Base-by-base conservation (phyloP, 2,888 invertebrate genomes). In the Holacanthella duospinosa region DNA sequence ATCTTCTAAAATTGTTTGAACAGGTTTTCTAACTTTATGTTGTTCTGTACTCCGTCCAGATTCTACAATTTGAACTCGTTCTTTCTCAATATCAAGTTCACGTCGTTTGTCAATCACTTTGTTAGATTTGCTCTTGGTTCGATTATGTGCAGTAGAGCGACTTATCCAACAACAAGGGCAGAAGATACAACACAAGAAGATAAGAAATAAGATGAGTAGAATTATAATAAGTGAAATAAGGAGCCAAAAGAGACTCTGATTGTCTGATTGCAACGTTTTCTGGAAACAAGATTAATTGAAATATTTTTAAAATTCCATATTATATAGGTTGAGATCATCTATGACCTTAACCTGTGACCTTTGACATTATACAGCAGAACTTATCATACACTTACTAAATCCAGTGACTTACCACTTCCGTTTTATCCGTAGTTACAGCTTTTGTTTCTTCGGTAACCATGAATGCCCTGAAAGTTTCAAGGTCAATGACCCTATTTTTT, bases 151-250 rank as follows among this genome's bases (percentile, higher is more conserved):
- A 43, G 12, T 21, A 21, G 43, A 27, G 28, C 63, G 58, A 60
- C 61, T 62, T 48, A 67, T 64, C 64, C 87, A 86, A 72, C 72
- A 72, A 59, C 69, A 71, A 9, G 87, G 86, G 75, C 89, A 90
- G 68, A 89, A 85, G 75, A 90, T 90, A 77, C 91, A 92, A 65
- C 88, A 81, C 67, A 91, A 83, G 58, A 90, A 79, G 60, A 85
- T 81, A 64, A 88, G 77, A 68, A 88, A 81, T 16, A 86, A 83
- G 29, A 89, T 74, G 0, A 89, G 82, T 70, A 89, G 83, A 66
- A 91, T 77, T 29, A 91, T 81, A 57, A 88, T 86, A 66, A 92
- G 77, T 21, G 89, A 77, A 70, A 91, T 85, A 60, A 91, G 78
- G 26, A 91, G 76, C 91, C 91, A 91, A 75, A 87, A 85, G 44